Conservation (phyloP, 2,888 invertebrate species). For the Xanthorhoe spadicearia region DNA sequence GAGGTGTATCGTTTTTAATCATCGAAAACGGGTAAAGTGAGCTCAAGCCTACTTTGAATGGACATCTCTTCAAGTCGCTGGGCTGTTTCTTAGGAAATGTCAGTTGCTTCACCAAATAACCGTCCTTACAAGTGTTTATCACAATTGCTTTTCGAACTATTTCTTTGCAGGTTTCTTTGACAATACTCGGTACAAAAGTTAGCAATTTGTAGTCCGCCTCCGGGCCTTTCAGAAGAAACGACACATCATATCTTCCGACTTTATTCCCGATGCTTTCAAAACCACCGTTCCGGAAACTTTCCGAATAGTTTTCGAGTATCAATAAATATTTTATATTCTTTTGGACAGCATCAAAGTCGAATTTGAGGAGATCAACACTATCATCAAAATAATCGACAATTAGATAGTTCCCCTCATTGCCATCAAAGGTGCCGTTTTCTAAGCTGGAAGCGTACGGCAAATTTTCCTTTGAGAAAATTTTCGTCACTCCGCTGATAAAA, state of each 20-base stretch:
- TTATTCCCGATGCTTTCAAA: conserved; percentile 44
- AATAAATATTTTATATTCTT: conserved; percentile 52
- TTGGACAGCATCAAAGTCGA: conserved; percentile 41
- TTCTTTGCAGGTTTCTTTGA: conserved; percentile 53
- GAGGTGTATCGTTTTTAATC: conserved; percentile 48
- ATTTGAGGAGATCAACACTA: conserved; percentile 41
- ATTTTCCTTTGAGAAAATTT: conserved; percentile 36
- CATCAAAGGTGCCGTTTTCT: conserved; percentile 23
- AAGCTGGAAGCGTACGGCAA: conserved; percentile 36
- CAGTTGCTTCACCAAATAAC: conserved; percentile 40
- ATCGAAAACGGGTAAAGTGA: conserved; percentile 59
- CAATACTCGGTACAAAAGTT: conserved; percentile 55
- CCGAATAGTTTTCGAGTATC: conserved; percentile 43
- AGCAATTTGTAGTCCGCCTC: conserved; percentile 41
- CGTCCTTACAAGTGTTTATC: conserved; percentile 57
- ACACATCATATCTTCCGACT: conserved; percentile 52
- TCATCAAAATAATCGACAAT: conserved; percentile 47
- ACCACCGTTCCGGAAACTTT: conserved; percentile 34
- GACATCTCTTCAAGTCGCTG: conserved; percentile 61
- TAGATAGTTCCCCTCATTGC: conserved; percentile 38
- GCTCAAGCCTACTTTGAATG: conserved; percentile 63
- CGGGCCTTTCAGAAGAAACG: conserved; percentile 50
- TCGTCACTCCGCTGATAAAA: conserved; percentile 43
- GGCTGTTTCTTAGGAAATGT: conserved; percentile 57
- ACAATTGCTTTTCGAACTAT: conserved; percentile 36